These are phyloP conservation scores for Microplitis mediator DNA, from an alignment of 1,140 invertebrate genomes.

Conservation along the genomic window DNA sequence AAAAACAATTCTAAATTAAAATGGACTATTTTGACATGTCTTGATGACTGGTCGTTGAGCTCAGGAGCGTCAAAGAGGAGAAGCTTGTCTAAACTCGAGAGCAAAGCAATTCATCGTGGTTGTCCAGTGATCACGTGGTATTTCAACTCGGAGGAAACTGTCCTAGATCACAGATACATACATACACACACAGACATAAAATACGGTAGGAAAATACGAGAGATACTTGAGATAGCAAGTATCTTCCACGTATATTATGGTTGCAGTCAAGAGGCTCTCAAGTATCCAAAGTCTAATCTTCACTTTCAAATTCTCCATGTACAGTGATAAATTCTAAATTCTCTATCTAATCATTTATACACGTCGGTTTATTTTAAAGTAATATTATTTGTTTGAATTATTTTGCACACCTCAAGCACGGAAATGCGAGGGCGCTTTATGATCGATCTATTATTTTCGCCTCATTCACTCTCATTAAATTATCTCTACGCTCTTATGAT, in stretches of 20 bases:
- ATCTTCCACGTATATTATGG: conserved; percentile 11
- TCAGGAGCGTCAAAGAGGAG: not conserved
- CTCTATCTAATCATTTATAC: too few relatives aligned
- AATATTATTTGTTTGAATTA: too few relatives aligned
- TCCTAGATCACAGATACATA: not conserved
- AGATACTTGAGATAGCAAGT: not conserved
- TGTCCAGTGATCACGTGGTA: conserved; percentile 17
- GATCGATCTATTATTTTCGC: too few relatives aligned
- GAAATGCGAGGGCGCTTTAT: too few relatives aligned
- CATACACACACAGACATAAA: too few relatives aligned
- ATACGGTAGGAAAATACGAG: not conserved
- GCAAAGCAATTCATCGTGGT: conserved; percentile 13
- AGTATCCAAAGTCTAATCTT: too few relatives aligned
- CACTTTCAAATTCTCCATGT: not conserved
- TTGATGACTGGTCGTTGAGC: conserved; percentile 1
- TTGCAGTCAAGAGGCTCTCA: not conserved
- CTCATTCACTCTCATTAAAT: too few relatives aligned
- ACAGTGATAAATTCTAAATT: not conserved
- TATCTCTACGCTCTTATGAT: too few relatives aligned
- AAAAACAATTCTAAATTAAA: too few relatives aligned
- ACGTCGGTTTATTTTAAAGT: too few relatives aligned
- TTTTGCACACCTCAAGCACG: too few relatives aligned
- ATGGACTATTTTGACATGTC: not conserved
- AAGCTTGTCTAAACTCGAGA: conserved; percentile 1
- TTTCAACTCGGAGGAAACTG: conserved; percentile 6